phyloP scores from a whole-genome alignment of 2,797 vertebrate genomes.

The Bradypus variegatus region DNA sequence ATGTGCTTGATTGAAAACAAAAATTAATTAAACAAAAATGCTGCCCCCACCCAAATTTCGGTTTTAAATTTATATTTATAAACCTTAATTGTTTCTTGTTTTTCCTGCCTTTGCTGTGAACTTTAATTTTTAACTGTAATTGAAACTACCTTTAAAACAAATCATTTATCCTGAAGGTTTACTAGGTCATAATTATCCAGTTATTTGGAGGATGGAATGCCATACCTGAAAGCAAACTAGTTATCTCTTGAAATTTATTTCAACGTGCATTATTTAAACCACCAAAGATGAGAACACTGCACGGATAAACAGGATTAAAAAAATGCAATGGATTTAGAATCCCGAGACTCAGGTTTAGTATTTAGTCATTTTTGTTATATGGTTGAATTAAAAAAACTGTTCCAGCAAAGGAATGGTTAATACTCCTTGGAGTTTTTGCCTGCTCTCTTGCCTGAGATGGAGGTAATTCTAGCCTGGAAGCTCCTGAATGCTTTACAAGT shows the following conservation, averaged over 20 bases:
- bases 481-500: constrained; percentile 74
- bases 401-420: constrained; percentile 63
- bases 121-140: constrained; percentile 51
- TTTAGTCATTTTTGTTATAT: constrained; percentile 76
- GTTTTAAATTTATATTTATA: constrained; percentile 30
- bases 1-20: constrained; percentile 7
- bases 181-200: constrained; percentile 31
- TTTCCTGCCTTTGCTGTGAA: constrained; percentile 21
- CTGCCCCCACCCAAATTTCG: not conserved
- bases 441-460: constrained; percentile 55
- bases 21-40: constrained; percentile 1
- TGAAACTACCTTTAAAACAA: constrained; percentile 65
- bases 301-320: constrained; percentile 66
- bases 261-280: constrained; percentile 57
- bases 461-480: constrained; percentile 71
- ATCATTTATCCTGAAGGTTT: constrained; percentile 37
- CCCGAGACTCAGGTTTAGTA: constrained; percentile 58
- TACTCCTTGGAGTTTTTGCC: constrained; percentile 54
- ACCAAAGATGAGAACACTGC: constrained; percentile 54
- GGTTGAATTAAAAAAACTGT: constrained; percentile 57
- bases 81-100: not conserved
- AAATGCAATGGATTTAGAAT: constrained; percentile 64
- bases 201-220: constrained; percentile 51
- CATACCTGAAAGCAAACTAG: constrained; percentile 60
- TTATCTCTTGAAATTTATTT: constrained; percentile 66